phyloP scores from a whole-genome alignment of 1,140 invertebrate species.

The Homalodisca vitripennis region DNA sequence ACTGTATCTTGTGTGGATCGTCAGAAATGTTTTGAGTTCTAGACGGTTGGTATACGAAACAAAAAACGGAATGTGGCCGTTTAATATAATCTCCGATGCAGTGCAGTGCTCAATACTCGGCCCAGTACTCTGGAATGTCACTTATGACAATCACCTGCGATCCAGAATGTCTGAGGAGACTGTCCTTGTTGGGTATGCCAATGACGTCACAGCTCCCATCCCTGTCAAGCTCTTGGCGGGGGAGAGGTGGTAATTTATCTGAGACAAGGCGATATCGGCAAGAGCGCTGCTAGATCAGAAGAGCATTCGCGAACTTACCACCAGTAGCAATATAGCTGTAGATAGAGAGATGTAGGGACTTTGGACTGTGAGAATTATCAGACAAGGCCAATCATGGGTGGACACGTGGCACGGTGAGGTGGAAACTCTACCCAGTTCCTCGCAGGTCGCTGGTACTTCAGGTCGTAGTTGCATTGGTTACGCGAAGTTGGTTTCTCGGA shows the following conservation, averaged over 20 bases:
- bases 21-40: no score
- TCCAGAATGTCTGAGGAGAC: neutral
- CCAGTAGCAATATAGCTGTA: neutral
- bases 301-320: neutral
- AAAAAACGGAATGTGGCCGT: neutral
- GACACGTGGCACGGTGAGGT: no score
- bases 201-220: neutral
- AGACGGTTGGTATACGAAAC: no score
- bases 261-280: neutral
- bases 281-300: neutral
- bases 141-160: neutral
- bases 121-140: neutral
- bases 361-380: no score
- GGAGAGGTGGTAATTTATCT: conserved; percentile 4
- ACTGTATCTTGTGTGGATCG: neutral
- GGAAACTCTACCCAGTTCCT: no score
- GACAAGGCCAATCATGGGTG: no score
- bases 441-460: no score
- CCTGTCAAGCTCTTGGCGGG: neutral
- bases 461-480: no score
- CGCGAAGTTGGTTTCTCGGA: no score
- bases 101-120: neutral
- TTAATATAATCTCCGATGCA: neutral
- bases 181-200: neutral
- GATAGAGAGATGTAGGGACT: no score